Percentiles rank a stretch among this genome's conserved stretches.
These are phyloP conservation scores for Magallana nippona DNA, from an alignment of 2,888 invertebrate genomes.

Conservation along the genomic window DNA sequence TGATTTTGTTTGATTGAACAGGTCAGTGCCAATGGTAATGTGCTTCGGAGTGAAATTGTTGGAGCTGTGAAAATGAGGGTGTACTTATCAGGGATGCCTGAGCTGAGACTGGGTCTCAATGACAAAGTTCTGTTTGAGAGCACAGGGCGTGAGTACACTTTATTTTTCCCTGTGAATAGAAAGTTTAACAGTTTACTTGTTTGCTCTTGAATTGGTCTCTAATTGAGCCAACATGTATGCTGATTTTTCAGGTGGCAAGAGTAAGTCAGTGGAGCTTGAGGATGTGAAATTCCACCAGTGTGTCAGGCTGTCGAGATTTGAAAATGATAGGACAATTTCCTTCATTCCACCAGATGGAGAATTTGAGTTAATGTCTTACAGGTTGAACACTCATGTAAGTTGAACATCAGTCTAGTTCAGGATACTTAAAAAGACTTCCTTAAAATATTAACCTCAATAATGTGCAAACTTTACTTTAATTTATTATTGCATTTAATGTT, in stretches of 20 bases:
- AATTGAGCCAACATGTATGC: conserved; percentile 39
- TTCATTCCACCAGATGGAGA: conserved; percentile 99
- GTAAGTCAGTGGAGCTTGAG: conserved; percentile 98
- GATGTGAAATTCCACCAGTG: conserved; percentile 99
- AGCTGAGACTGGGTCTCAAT: conserved; percentile 95
- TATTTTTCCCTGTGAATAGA: no score
- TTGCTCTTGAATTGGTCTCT: no score
- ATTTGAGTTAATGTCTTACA: conserved; percentile 99
- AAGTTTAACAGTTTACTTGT: no score
- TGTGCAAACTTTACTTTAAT: no score
- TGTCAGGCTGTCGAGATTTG: conserved; percentile 96
- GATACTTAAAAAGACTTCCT: neutral
- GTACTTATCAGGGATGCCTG: conserved; percentile 98
- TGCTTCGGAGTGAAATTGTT: conserved; percentile 97
- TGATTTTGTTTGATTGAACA: conserved; percentile 50
- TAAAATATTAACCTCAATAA: no score
- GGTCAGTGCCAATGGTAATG: conserved; percentile 95
- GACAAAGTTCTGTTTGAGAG: conserved; percentile 98
- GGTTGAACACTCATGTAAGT: conserved; percentile 94
- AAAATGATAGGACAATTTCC: conserved; percentile 98
- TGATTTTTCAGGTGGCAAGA: conserved; percentile 87
- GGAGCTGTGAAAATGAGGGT: conserved; percentile 99
- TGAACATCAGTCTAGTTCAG: no score
- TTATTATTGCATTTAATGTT: neutral
- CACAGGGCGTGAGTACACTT: conserved; percentile 86